Conservation (phyloP, 2,888 invertebrate genomes). For the Smittia aterrima region DNA sequence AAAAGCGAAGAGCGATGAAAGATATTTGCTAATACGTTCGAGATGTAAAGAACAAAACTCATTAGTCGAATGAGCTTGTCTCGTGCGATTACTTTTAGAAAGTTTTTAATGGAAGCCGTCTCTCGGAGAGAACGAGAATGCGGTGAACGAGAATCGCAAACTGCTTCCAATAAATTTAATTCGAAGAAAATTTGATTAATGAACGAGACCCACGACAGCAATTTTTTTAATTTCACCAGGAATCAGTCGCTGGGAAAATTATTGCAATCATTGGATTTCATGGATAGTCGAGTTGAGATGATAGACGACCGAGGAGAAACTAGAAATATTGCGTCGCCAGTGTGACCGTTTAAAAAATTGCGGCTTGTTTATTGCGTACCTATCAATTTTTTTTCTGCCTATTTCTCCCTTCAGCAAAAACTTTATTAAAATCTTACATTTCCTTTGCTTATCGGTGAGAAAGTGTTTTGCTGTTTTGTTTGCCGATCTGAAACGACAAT, state of each 20-base stretch:
- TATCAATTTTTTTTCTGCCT: constrained; percentile 30
- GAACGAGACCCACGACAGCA: constrained; percentile 3
- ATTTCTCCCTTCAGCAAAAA: constrained; percentile 17
- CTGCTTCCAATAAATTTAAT: constrained; percentile 28
- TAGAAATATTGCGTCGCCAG: constrained; percentile 32
- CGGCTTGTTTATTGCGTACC: constrained; percentile 38
- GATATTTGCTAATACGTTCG: constrained; percentile 7
- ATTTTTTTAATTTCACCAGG: constrained; percentile 14
- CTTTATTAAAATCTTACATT: constrained; percentile 12
- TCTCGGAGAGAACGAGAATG: not conserved
- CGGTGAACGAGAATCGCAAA: not conserved
- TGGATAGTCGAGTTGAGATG: constrained; percentile 23
- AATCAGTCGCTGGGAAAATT: constrained; percentile 27
- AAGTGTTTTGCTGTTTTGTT: constrained; percentile 20
- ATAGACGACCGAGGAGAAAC: not conserved
- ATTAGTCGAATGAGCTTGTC: not conserved
- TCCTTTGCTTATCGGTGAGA: not conserved
- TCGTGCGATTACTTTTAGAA: not conserved
- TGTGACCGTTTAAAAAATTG: constrained; percentile 26
- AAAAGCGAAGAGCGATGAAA: not conserved
- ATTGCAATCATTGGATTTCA: constrained; percentile 38
- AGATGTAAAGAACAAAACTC: constrained; percentile 6
- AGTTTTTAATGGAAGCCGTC: not conserved
- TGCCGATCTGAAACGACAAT: not conserved
- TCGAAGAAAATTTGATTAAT: constrained; percentile 9